Conservation (phyloP, 2,797 vertebrate species). For the Nothura maculosa region DNA sequence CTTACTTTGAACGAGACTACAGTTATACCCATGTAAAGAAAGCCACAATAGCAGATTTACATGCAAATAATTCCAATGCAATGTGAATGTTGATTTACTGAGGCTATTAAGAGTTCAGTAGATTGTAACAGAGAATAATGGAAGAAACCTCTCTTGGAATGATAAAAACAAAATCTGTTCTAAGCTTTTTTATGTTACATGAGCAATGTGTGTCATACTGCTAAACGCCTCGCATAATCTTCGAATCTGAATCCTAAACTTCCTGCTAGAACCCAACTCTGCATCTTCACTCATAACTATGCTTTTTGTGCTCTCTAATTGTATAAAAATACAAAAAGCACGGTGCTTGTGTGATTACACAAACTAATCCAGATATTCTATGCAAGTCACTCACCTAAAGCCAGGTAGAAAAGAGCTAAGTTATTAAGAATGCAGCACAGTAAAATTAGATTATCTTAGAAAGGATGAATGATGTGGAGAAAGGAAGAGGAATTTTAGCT, state of each 20-base stretch:
- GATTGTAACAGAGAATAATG: constrained; percentile 1
- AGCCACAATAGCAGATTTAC: background rate
- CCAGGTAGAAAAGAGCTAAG: background rate
- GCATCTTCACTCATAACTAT: constrained; percentile 19
- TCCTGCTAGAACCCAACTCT: background rate
- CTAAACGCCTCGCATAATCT: background rate
- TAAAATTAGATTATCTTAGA: background rate
- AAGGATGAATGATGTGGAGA: background rate
- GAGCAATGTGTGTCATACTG: background rate
- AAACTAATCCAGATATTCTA: background rate
- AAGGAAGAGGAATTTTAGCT: background rate
- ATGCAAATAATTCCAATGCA: background rate
- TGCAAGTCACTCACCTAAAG: background rate
- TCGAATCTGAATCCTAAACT: background rate
- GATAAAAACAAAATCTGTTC: constrained; percentile 17
- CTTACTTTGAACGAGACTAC: background rate
- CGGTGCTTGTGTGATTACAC: background rate
- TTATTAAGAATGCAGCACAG: background rate
- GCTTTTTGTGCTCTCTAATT: background rate
- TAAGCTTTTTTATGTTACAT: constrained; percentile 8
- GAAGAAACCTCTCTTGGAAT: constrained; percentile 12
- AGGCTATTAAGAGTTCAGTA: background rate
- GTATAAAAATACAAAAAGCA: background rate
- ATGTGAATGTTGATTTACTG: constrained; percentile 2
- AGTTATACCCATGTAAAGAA: background rate